Percentiles rank a stretch among this genome's conserved stretches.
Conservation (phyloP, 2,888 invertebrate genomes). For the Strigamia maritima region DNA sequence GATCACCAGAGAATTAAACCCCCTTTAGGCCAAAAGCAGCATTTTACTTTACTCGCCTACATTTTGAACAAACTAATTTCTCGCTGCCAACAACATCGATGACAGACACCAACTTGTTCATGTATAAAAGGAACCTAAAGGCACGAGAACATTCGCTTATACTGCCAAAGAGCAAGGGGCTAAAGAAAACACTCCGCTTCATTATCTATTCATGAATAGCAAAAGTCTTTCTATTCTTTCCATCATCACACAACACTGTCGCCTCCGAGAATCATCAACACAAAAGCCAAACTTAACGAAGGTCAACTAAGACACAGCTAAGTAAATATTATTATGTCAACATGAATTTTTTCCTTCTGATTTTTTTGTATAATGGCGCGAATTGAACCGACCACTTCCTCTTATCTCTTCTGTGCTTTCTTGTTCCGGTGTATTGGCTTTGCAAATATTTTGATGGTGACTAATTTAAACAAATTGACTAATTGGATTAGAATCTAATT, state of each 20-base stretch:
- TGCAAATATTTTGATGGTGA: slow-evolving; percentile 38
- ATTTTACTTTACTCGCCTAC: slow-evolving; percentile 13
- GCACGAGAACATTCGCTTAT: slow-evolving; percentile 2
- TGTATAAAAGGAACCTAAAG: slow-evolving; percentile 7
- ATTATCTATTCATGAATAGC: slow-evolving; percentile 29
- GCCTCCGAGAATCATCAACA: not conserved
- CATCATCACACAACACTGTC: slow-evolving; percentile 7
- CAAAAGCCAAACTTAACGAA: not conserved
- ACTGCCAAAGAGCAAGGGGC: slow-evolving; percentile 20
- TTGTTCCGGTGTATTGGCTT: slow-evolving; percentile 31
- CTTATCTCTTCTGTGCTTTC: not conserved
- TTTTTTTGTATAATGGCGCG: not conserved
- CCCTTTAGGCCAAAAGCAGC: slow-evolving; percentile 11
- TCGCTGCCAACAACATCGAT: slow-evolving; percentile 1
- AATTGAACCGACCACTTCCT: not conserved
- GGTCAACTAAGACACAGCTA: slow-evolving; percentile 1
- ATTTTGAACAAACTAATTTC: slow-evolving; percentile 18
- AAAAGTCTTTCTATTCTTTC: slow-evolving; percentile 21
- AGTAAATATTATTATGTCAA: not conserved
- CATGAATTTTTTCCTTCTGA: not conserved
- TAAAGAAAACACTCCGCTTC: slow-evolving; percentile 25
- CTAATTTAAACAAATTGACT: slow-evolving; percentile 39
- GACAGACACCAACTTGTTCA: not conserved
- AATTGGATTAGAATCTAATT: slow-evolving; percentile 37
- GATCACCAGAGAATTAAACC: slow-evolving; percentile 6